These are phyloP conservation scores for Bombylius major DNA, from an alignment of 2,888 invertebrate genomes.

Conservation along the genomic window DNA sequence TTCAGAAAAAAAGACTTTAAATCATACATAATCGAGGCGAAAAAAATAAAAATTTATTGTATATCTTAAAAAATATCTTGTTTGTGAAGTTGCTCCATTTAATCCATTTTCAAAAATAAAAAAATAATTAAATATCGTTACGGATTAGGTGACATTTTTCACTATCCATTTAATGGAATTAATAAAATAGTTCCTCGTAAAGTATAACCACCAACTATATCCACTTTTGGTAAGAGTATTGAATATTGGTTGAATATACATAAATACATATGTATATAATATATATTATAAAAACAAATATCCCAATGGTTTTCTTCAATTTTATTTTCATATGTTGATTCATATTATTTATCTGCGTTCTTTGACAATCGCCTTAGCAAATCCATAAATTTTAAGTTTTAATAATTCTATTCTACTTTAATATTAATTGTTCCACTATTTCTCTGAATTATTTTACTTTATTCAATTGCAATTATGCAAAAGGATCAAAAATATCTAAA, in stretches of 20 bases:
- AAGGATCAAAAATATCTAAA: conserved; percentile 52
- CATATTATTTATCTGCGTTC: conserved; percentile 42
- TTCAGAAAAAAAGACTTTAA: no score
- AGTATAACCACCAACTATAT: conserved; percentile 56
- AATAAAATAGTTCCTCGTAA: conserved; percentile 55
- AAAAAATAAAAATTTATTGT: no score
- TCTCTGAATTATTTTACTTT: conserved; percentile 54
- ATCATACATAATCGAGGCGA: no score
- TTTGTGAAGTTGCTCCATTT: no score
- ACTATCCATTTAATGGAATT: conserved; percentile 54
- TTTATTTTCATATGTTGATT: no score
- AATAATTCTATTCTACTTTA: conserved; percentile 55
- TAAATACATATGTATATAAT: no score
- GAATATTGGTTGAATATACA: no score
- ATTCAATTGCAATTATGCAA: conserved; percentile 51
- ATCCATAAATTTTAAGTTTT: conserved; percentile 54
- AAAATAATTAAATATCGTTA: conserved; percentile 30
- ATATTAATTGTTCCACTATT: conserved; percentile 57
- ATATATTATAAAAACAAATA: no score
- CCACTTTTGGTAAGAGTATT: conserved; percentile 50
- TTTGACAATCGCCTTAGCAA: conserved; percentile 50
- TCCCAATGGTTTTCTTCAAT: no score
- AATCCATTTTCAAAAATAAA: no score
- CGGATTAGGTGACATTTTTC: conserved; percentile 60
- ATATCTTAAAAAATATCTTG: no score